phyloP scores from a whole-genome alignment of 2,797 vertebrate genomes.

The Phrynocephalus guinanensis region DNA sequence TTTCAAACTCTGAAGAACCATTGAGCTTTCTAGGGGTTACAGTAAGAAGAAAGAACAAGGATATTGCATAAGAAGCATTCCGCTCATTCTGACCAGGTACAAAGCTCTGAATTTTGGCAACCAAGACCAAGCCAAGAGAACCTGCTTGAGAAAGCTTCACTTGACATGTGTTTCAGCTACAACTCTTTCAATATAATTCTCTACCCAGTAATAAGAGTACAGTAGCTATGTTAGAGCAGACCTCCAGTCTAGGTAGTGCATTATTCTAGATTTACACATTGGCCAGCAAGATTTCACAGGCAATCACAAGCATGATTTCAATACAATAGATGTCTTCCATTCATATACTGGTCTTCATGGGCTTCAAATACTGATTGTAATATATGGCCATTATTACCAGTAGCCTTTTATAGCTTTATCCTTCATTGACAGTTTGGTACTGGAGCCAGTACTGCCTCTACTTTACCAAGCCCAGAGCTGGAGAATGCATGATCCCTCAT shows the following conservation, averaged over 20 bases:
- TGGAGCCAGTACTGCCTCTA: background rate
- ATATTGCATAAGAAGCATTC: background rate
- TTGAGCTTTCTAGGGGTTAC: no score
- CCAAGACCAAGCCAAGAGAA: background rate
- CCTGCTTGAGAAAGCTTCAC: no score
- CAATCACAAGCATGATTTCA: background rate
- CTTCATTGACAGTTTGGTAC: background rate
- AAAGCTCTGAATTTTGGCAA: background rate
- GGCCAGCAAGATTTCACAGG: background rate
- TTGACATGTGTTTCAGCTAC: background rate
- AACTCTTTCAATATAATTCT: background rate
- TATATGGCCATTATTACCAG: background rate
- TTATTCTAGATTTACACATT: background rate
- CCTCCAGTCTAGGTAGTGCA: background rate
- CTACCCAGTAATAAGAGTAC: no score
- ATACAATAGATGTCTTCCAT: background rate
- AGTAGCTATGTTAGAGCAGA: background rate
- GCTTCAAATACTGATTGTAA: background rate
- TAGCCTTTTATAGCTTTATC: slow-evolving; percentile 31
- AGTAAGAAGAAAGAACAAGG: no score
- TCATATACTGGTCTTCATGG: background rate
- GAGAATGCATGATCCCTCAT: background rate
- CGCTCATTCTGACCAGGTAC: background rate
- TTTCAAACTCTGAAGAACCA: background rate
- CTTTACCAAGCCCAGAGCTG: background rate